phyloP scores from a whole-genome alignment of 2,888 invertebrate genomes.

The Chymomyza procnemis region DNA sequence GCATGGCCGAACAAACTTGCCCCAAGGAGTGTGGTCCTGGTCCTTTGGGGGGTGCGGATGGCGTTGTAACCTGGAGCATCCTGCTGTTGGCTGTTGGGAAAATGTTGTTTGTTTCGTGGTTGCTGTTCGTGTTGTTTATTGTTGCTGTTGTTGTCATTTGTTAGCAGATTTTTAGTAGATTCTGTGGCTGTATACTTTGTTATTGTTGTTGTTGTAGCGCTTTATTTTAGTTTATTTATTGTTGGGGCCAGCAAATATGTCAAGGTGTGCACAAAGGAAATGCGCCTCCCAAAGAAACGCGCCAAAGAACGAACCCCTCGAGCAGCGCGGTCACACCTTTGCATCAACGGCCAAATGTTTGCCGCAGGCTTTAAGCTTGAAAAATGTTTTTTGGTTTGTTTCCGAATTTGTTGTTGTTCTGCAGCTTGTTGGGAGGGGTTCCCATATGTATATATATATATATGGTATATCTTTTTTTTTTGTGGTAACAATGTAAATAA shows the following conservation, averaged over 20 bases:
- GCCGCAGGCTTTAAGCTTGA: constrained; percentile 53
- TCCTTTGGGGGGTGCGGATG: not conserved
- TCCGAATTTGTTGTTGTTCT: not conserved
- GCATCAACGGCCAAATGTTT: not conserved
- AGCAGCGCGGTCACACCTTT: not conserved
- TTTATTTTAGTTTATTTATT: constrained; percentile 67
- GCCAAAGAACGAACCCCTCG: no score
- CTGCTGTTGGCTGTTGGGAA: not conserved
- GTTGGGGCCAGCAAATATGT: constrained; percentile 58
- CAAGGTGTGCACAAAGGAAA: constrained; percentile 52
- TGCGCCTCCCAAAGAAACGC: constrained; percentile 30
- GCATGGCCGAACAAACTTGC: not conserved
- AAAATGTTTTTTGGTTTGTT: constrained; percentile 49
- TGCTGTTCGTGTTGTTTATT: constrained; percentile 51
- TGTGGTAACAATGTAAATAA: constrained; percentile 65
- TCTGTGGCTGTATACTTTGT: constrained; percentile 65
- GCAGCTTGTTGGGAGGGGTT: not conserved
- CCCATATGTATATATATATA: not conserved
- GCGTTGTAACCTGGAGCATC: not conserved
- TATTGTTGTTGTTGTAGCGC: constrained; percentile 22
- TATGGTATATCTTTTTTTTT: constrained; percentile 48
- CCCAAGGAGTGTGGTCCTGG: not conserved
- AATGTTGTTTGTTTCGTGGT: not conserved
- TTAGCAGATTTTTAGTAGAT: constrained; percentile 73
- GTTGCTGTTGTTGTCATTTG: constrained; percentile 69